Conservation (phyloP, 1,140 invertebrate species). For the Probaryconus sp. region DNA sequence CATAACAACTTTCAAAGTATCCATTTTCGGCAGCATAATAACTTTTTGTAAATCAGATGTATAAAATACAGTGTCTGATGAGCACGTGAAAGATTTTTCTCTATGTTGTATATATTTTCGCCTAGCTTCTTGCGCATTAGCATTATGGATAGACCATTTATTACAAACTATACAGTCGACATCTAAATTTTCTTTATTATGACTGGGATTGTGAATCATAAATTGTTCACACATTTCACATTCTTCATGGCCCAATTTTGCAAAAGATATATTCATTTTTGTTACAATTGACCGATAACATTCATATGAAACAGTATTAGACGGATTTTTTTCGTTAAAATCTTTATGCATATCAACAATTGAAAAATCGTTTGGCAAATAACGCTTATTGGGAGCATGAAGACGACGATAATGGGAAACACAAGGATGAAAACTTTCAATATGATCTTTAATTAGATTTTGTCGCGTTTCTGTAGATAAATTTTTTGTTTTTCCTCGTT, state of each 20-base stretch:
- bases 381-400: too few relatives aligned
- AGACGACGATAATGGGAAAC: too few relatives aligned
- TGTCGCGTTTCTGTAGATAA: too few relatives aligned
- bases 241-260: conserved; percentile 63
- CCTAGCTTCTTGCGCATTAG: conserved; percentile 18
- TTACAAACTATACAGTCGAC: conserved; percentile 32
- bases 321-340: too few relatives aligned
- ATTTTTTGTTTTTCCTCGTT: too few relatives aligned
- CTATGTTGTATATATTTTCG: conserved; percentile 30
- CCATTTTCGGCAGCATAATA: conserved; percentile 65
- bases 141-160: conserved; percentile 25
- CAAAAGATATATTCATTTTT: conserved; percentile 58
- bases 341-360: conserved; percentile 42
- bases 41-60: conserved; percentile 65
- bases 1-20: conserved; percentile 57
- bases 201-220: conserved; percentile 34
- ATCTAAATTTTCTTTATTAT: conserved; percentile 21
- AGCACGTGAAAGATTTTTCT: neutral
- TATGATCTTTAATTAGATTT: too few relatives aligned
- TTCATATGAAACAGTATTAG: conserved; percentile 45
- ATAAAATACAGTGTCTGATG: conserved; percentile 15
- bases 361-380: too few relatives aligned
- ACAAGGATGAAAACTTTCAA: too few relatives aligned
- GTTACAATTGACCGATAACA: conserved; percentile 33
- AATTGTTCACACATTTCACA: conserved; percentile 63